Percentiles rank a stretch among this genome's conserved stretches.
phyloP scores from a whole-genome alignment of 1,140 invertebrate genomes.

The Drosophila pseudoananassae region DNA sequence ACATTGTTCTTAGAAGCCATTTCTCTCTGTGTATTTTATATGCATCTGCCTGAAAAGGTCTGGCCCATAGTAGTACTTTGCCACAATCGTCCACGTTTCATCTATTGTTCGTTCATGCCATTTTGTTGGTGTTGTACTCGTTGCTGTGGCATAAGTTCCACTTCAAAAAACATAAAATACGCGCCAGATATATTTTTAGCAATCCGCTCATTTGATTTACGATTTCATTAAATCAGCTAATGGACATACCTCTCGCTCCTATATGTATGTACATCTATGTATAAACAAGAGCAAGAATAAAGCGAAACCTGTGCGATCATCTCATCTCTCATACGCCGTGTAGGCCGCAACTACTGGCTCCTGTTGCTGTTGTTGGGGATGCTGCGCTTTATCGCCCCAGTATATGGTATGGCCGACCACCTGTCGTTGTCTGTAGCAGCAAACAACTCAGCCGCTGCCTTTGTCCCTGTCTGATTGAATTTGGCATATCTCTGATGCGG shows the following conservation, averaged over 20 bases:
- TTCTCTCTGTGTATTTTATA: constrained; percentile 6
- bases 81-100: constrained; percentile 79
- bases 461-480: constrained; percentile 19
- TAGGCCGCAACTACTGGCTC: constrained; percentile 20
- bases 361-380: constrained; percentile 9
- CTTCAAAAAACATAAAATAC: constrained; percentile 83
- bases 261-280: neutral
- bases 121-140: constrained; percentile 34
- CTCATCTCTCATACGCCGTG: constrained; percentile 49
- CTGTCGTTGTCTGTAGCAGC: constrained; percentile 73
- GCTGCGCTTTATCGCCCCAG: constrained; percentile 33
- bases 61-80: constrained; percentile 51
- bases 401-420: constrained; percentile 43
- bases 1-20: neutral
- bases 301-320: constrained; percentile 65
- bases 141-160: constrained; percentile 75
- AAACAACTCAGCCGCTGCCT: constrained; percentile 16
- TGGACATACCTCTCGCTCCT: constrained; percentile 62
- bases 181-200: constrained; percentile 72
- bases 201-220: constrained; percentile 81
- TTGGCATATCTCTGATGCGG: constrained; percentile 17
- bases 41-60: constrained; percentile 9
- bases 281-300: constrained; percentile 26
- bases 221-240: constrained; percentile 83
- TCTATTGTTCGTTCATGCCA: constrained; percentile 65